These are phyloP conservation scores for Microplitis manilae DNA, from an alignment of 2,888 invertebrate genomes.

Conservation along the genomic window DNA sequence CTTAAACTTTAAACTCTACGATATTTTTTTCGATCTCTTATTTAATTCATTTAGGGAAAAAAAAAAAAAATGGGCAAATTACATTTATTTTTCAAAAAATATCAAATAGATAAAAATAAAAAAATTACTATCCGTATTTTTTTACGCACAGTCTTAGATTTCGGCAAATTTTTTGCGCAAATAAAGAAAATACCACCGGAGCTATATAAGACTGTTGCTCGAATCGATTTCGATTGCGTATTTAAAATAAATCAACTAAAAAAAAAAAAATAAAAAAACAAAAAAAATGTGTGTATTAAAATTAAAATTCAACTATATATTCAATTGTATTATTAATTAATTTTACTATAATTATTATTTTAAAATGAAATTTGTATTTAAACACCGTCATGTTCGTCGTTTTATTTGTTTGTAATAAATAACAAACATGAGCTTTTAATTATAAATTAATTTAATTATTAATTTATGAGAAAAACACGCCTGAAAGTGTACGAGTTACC, in stretches of 20 bases:
- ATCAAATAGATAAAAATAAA: background rate
- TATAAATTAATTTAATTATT: background rate
- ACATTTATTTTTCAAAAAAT: background rate
- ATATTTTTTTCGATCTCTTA: too few relatives aligned
- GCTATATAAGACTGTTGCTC: constrained; percentile 35
- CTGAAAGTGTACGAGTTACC: constrained; percentile 61
- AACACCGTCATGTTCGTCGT: constrained; percentile 33
- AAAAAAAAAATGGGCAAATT: background rate
- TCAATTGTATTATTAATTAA: constrained; percentile 10
- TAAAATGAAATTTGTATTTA: background rate
- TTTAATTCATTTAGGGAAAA: too few relatives aligned
- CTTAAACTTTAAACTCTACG: background rate
- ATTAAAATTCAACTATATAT: background rate
- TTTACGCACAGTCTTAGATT: constrained; percentile 26
- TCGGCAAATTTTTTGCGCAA: background rate
- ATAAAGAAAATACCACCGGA: constrained; percentile 29
- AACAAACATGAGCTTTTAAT: constrained; percentile 12
- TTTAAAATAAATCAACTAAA: background rate
- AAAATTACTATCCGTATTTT: background rate
- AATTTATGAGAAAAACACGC: constrained; percentile 41
- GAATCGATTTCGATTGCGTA: constrained; percentile 22
- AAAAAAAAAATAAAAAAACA: background rate
- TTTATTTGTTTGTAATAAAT: constrained; percentile 9
- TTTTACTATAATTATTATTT: constrained; percentile 12
- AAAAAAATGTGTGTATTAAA: constrained; percentile 5